Percentiles rank a stretch among this genome's conserved stretches.
These are phyloP conservation scores for Anisognathus igniventris DNA, from an alignment of 2,797 vertebrate species.

Conservation along the genomic window DNA sequence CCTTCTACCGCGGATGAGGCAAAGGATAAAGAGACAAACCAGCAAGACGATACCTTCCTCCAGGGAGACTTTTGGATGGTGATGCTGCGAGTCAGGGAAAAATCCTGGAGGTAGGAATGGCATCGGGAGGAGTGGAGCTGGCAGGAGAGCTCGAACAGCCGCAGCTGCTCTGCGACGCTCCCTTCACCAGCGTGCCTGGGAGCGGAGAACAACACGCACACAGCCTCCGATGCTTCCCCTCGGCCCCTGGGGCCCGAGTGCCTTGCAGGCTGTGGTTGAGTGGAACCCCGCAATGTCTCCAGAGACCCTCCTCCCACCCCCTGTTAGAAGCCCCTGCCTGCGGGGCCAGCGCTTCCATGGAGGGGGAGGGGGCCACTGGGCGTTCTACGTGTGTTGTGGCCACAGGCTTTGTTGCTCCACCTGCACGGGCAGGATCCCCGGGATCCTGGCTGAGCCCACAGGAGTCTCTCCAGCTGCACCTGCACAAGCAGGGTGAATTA, in stretches of 20 bases:
- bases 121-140: conserved; percentile 27
- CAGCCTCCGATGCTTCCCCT: not conserved
- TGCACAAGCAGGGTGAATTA: not conserved
- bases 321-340: not conserved
- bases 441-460: not conserved
- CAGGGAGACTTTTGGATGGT: conserved; percentile 61
- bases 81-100: conserved; percentile 41
- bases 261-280: not conserved
- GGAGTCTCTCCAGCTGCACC: not conserved
- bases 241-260: not conserved
- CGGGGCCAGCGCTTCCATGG: fast-evolving
- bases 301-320: not conserved
- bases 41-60: conserved; percentile 77
- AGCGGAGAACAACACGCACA: not conserved
- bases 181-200: not conserved
- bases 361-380: not conserved
- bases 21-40: conserved; percentile 72
- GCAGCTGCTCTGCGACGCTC: conserved; percentile 20
- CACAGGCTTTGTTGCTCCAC: not conserved
- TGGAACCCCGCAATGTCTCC: not conserved
- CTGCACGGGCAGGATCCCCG: not conserved
- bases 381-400: not conserved
- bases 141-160: conserved; percentile 18
- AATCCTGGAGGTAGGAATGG: conserved; percentile 49
- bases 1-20: conserved; percentile 71